Evolutionary conservation across 2,113 vertebrate species (phyloP), one percentile per base, ranked within the genome.

Genomic region (Aegotheles bennettii): DNA sequence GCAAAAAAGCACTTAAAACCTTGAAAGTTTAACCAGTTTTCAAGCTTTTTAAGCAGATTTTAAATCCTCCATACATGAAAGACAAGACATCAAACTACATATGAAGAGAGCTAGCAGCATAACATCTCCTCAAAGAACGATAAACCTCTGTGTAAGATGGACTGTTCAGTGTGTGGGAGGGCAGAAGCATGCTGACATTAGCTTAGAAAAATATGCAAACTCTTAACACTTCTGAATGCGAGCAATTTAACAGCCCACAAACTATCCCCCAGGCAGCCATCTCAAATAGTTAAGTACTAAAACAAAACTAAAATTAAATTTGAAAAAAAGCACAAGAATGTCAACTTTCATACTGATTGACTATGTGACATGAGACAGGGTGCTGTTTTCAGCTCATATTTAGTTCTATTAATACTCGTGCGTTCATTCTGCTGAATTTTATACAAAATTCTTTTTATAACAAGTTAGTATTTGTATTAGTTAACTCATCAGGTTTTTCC

Each of bases 181-280:
- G 86, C 70, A 85, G 43, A 89, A 92, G 89, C 67, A 77, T 7
- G 76, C 87, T 80, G 82, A 83, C 87, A 80, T 88, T 67, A 92
- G 74, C 92, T 90, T 59, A 96, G 75, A 83, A 95, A 95, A 96
- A 94, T 90, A 95, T 45, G 85, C 74, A 81, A 93, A 95, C 88
- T 84, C 81, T 92, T 95, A 78, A 77, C 65, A 61, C 87, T 91
- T 87, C 71, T 75, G 83, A 95, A 90, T 50, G 51, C 43, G 81
- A 89, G 68, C 86, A 78, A 80, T 90, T 78, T 86, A 77, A 93
- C 95, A 96, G 77, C 59, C 70, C 33, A 3, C 63, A 85, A 92
- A 87, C 83, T 90, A 76, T 69, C 82, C 93, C 56, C 67, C n/a
- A 88, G 87, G 86, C 87, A 95, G 89, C 42, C 75, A 75, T 67